Base-by-base conservation (phyloP, 1,140 invertebrate species). In the Lordiphosa clarofinis region DNA sequence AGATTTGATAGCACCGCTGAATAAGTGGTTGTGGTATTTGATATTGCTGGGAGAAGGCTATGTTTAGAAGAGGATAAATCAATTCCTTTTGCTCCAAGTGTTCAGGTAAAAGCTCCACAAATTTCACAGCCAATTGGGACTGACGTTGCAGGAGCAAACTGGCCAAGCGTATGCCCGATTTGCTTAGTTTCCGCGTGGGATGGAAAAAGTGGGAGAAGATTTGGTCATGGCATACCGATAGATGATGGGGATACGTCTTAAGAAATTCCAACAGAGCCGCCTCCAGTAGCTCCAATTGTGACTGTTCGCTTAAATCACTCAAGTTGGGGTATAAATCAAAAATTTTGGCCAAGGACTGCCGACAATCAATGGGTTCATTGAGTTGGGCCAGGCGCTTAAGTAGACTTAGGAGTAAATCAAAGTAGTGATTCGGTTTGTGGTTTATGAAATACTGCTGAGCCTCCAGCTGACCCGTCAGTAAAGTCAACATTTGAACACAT, bases 211-310 rank as follows among this genome's bases (percentile, higher is more conserved):
- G 84, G 49, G 87, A 79, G 63, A 92, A 93, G 11, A 92, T 76
- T 6, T 90, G 86, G 15, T 72, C 76, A 52, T 89, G 86, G 33
- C 94, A 87, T 11, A 69, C 63, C 2, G 67, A 61, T 11, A 92
- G 89, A 56, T 90, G 90, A 60, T 92, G 90, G 52, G 93, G 91
- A 88, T 92, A 93, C 33, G 87, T 89, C 36, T 89, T 65, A 21
- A 94, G 89, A 84, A 92, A 94, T 49, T 89, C 70, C 33, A 90
- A 70, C 6, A 94, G 76, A 36, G 89, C 70, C 9, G 73, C 78
- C 74, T 93, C 92, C 75, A 93, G 88, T 13, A 86, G 78, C 4
- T 90, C 89, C 38, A 91, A 73, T 61, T 90, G 90, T 33, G 24
- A 46, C 4, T 89, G 73, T 15, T 89, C 87, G 39, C 43, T 70